Percentiles rank a stretch among this genome's conserved stretches.
Evolutionary conservation across 2,113 vertebrate genomes (phyloP).

Genomic region (Podarcis cretensis): DNA sequence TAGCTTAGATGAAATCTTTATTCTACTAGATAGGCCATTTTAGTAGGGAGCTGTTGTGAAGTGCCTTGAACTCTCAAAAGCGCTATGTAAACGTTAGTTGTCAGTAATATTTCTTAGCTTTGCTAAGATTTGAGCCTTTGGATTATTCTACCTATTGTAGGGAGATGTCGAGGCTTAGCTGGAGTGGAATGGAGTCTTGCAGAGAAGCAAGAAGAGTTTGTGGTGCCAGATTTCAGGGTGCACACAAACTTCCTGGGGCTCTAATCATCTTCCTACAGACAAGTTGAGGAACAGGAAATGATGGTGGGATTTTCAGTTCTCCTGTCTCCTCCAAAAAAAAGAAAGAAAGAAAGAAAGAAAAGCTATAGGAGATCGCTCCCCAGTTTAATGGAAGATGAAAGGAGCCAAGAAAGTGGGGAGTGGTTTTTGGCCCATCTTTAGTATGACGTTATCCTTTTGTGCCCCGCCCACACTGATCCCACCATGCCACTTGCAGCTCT

Average conservation of each 20-base stretch:
- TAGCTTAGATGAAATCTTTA: conserved; percentile 46
- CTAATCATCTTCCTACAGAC: not conserved
- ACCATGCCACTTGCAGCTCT: too few species aligned
- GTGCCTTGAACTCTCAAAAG: not conserved
- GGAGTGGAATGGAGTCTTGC: not conserved
- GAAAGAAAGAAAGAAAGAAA: too few species aligned
- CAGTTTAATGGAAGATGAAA: not conserved
- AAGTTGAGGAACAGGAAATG: not conserved
- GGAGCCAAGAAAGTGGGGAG: not conserved
- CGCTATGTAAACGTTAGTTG: not conserved
- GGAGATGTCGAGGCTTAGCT: not conserved
- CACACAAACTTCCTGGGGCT: not conserved
- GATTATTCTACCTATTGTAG: not conserved
- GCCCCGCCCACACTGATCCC: too few species aligned
- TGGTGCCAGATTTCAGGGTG: not conserved
- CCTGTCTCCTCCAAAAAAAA: too few species aligned
- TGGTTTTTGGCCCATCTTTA: not conserved
- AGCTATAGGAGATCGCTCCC: too few species aligned
- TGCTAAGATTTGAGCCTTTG: not conserved
- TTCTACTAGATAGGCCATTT: not conserved
- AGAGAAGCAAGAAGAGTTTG: not conserved
- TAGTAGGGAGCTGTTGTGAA: not conserved
- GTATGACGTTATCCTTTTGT: too few species aligned
- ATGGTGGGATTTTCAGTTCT: too few species aligned
- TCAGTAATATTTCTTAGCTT: not conserved